Percentiles rank a stretch among this genome's conserved stretches.
Evolutionary conservation across 2,113 vertebrate genomes (phyloP).

Genomic region (Hylia prasina): DNA sequence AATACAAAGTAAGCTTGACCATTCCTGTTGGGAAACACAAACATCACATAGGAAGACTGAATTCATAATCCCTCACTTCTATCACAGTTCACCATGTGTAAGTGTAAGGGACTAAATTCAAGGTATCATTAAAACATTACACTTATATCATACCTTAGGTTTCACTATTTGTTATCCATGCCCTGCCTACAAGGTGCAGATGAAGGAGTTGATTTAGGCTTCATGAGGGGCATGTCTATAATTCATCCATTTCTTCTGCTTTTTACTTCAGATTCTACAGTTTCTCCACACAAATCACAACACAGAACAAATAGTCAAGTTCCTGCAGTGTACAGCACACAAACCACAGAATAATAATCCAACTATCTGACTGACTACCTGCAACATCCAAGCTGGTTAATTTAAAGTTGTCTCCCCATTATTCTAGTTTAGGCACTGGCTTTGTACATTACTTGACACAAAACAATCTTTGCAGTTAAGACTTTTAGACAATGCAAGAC

Average conservation of each 20-base stretch:
- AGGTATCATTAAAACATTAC: neutral
- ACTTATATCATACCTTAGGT: neutral
- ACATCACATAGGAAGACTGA: neutral
- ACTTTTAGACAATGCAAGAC: neutral
- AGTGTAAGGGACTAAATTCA: neutral
- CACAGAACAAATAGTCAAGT: neutral
- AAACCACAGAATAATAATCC: neutral
- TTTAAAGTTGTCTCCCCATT: neutral
- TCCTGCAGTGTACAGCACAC: neutral
- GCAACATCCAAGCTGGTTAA: neutral
- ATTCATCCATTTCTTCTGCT: neutral
- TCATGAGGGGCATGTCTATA: neutral
- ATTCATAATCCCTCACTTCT: neutral
- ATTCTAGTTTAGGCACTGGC: neutral
- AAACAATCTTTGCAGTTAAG: neutral
- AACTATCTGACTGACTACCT: neutral
- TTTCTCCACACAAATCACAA: neutral
- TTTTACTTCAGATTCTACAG: neutral
- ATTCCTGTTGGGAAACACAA: neutral
- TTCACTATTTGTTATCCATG: neutral
- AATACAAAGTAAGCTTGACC: neutral
- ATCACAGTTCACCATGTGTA: neutral
- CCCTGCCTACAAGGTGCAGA: neutral
- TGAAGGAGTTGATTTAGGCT: neutral
- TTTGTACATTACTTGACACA: neutral